These are phyloP conservation scores for Ciona savignyi DNA, from an alignment of 23 tunicate genomes.

Conservation along the genomic window DNA sequence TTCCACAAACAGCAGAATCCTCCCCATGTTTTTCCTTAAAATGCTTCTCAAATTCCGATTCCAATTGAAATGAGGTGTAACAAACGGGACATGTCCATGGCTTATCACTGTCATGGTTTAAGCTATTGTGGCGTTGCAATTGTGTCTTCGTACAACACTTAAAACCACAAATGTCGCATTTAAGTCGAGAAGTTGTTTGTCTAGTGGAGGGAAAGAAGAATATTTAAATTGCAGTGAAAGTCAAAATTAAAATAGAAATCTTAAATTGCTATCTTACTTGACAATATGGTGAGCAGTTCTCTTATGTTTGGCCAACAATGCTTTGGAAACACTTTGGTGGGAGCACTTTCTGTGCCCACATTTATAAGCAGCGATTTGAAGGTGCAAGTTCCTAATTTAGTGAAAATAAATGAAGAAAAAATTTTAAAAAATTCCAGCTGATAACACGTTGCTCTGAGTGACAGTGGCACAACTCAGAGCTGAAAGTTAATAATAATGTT, in stretches of 20 bases:
- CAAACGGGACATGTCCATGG: neutral
- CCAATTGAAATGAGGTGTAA: neutral
- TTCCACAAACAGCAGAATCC: neutral
- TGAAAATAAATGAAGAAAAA: too few relatives aligned
- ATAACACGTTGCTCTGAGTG: too few relatives aligned
- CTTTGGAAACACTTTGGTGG: neutral
- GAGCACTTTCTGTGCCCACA: neutral
- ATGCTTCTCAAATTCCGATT: neutral
- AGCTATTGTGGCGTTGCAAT: neutral
- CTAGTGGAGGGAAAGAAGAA: too few relatives aligned
- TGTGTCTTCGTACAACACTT: neutral
- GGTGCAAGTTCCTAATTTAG: neutral
- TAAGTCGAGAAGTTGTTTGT: too few relatives aligned
- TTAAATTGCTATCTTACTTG: too few relatives aligned
- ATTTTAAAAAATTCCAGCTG: too few relatives aligned
- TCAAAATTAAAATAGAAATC: too few relatives aligned
- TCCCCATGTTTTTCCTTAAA: neutral
- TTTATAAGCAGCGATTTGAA: neutral
- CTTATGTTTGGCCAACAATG: neutral
- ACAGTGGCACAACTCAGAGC: too few relatives aligned
- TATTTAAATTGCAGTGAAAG: too few relatives aligned
- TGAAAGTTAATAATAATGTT: too few relatives aligned
- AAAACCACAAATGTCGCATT: neutral
- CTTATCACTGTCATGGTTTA: neutral
- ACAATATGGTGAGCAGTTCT: neutral